phyloP scores from a whole-genome alignment of 2,888 invertebrate species.

The Thumatha senex region DNA sequence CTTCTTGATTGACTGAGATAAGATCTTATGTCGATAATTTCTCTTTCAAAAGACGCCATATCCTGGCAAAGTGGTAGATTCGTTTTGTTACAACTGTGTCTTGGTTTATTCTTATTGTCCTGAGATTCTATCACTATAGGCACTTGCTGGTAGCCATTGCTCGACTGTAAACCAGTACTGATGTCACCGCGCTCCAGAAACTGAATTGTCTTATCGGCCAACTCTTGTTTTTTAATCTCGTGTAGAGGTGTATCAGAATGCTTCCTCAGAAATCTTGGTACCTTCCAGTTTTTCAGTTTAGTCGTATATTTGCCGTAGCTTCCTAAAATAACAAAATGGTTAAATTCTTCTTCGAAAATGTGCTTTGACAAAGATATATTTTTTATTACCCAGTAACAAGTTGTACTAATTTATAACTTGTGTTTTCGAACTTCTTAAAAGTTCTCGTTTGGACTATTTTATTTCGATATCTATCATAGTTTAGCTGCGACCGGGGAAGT shows the following conservation, averaged over 20 bases:
- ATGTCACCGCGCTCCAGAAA: constrained; percentile 63
- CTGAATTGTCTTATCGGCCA: constrained; percentile 65
- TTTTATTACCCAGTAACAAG: no score
- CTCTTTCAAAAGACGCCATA: constrained; percentile 81
- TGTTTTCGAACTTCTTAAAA: no score
- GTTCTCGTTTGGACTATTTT: no score
- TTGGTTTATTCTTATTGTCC: constrained; percentile 59
- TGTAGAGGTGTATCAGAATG: constrained; percentile 80
- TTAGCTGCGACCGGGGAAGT: no score
- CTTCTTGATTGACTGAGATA: constrained; percentile 89
- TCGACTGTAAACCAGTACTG: constrained; percentile 48
- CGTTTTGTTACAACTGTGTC: constrained; percentile 66
- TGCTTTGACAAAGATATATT: no score
- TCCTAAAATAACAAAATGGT: constrained; percentile 60
- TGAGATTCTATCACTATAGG: constrained; percentile 85
- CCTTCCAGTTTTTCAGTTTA: constrained; percentile 87
- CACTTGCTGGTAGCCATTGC: constrained; percentile 85
- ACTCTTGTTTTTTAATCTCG: constrained; percentile 71
- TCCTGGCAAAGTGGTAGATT: constrained; percentile 77
- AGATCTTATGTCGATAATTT: constrained; percentile 88
- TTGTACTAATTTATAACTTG: no score
- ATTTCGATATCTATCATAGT: no score
- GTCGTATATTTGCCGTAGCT: constrained; percentile 84
- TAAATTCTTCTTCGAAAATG: background rate
- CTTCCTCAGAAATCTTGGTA: constrained; percentile 87